Percentiles rank a stretch among this genome's conserved stretches.
phyloP scores from a whole-genome alignment of 1,140 invertebrate species.

The Mya arenaria region DNA sequence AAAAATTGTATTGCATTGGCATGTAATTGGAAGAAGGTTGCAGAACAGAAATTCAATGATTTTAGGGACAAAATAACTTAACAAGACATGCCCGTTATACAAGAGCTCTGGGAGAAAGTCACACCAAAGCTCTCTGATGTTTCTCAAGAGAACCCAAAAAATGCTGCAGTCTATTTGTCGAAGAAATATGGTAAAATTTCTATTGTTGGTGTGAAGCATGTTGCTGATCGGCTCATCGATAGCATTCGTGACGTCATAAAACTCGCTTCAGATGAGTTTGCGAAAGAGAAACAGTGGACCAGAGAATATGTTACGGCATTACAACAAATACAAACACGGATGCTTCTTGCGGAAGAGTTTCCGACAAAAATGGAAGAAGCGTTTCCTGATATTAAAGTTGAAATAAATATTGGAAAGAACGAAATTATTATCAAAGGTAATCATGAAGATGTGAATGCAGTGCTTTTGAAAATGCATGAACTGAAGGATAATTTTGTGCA shows the following conservation, averaged over 20 bases:
- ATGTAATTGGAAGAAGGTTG: conserved; percentile 28
- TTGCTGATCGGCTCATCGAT: conserved; percentile 1
- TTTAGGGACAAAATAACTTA: neutral
- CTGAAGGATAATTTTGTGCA: neutral
- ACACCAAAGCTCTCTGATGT: conserved; percentile 3
- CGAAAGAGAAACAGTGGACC: conserved; percentile 48
- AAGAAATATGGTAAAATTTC: conserved; percentile 1
- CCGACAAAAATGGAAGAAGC: neutral
- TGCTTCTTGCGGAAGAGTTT: conserved; percentile 37
- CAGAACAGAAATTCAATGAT: neutral
- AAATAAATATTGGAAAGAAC: conserved; percentile 26
- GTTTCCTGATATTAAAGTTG: conserved; percentile 39
- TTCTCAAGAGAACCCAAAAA: neutral
- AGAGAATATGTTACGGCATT: conserved; percentile 37
- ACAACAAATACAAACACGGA: conserved; percentile 10
- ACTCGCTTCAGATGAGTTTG: conserved; percentile 36
- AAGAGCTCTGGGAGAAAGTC: conserved; percentile 48
- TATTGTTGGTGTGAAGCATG: conserved; percentile 44
- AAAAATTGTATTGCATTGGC: conserved; percentile 16
- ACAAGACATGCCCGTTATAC: conserved; percentile 6
- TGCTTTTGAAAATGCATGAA: conserved; percentile 26
- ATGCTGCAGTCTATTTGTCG: conserved; percentile 4
- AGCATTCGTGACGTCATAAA: conserved; percentile 15
- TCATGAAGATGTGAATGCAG: neutral
- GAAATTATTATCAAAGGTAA: conserved; percentile 42